Evolutionary conservation across 2,888 invertebrate species (phyloP), one percentile per base, ranked within the genome.

Genomic region (Quadroppia sp.): DNA sequence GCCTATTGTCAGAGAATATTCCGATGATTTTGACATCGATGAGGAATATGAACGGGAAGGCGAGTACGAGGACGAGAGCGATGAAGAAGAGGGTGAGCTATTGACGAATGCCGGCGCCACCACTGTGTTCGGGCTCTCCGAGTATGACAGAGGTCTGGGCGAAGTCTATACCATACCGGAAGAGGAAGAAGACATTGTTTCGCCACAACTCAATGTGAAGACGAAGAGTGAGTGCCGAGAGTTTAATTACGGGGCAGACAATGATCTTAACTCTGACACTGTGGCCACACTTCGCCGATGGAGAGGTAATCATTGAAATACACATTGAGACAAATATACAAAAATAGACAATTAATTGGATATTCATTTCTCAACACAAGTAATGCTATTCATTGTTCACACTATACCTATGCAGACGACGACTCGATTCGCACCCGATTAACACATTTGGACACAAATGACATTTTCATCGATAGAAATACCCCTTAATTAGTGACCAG

Each of bases 111-210:
- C 50, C 28, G 2, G 28, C 9, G 30, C 70, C 30, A 70, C 42
- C 30, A 50, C 70, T 50, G 50, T 70, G 1, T 48, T 42, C 70
- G 30, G 70, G 45, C 11, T 50, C 42, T 23, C 30, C 4, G 45
- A 45, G 17, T 70, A 53, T 74, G 77, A 76, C 74, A 73, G 76
- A 48, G 76, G 76, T 50, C 82, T 83, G n/a, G 83, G 83, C 42
- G 84, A 84, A 78, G 84, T 85, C 40, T 85, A 85, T 80, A 85
- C 85, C 72, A 85, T 85, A 75, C 84, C 82, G 13, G 85, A 85
- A 78, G 84, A 84, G 78, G 84, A 84, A 78, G 83, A 84, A 77
- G 84, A 84, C 79, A 81, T 82, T 53, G 81, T 81, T 72, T 83
- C 83, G 76, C 84, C 84, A 36, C 75, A 72, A 61, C 3, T 36